phyloP scores from a whole-genome alignment of 2,797 vertebrate genomes.

The Synanceia verrucosa region DNA sequence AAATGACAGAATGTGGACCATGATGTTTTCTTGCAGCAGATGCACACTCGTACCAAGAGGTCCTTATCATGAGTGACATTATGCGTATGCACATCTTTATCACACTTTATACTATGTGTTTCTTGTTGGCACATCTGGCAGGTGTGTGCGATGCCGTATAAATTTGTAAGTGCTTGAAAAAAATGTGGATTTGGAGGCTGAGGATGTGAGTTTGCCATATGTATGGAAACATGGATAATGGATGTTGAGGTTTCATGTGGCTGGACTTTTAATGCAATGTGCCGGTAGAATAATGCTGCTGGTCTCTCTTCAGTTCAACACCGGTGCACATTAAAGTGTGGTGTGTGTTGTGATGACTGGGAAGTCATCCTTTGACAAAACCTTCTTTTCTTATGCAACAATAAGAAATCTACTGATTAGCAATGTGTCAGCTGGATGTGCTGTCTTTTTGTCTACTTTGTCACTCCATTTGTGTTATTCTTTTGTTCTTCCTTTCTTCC shows the following conservation, averaged over 20 bases:
- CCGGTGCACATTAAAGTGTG: slow-evolving; percentile 18
- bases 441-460: neutral
- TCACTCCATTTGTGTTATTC: neutral
- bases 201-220: neutral
- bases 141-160: neutral
- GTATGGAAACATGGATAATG: neutral
- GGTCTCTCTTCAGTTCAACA: slow-evolving; percentile 6
- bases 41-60: neutral
- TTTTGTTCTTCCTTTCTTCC: neutral
- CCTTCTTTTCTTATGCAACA: slow-evolving; percentile 51
- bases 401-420: slow-evolving; percentile 43
- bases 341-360: slow-evolving; percentile 9
- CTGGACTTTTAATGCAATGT: neutral
- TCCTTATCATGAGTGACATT: neutral
- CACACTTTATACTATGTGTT: neutral
- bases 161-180: neutral
- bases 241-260: neutral
- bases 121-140: neutral
- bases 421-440: neutral
- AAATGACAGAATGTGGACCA: neutral
- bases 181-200: neutral
- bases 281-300: neutral
- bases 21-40: neutral
- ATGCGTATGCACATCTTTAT: neutral
- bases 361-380: slow-evolving; percentile 23